A percentile compares a stretch with the other conserved stretches of the same genome.
Conservation (phyloP, 2,113 vertebrate species). For the Myodes glareolus region DNA sequence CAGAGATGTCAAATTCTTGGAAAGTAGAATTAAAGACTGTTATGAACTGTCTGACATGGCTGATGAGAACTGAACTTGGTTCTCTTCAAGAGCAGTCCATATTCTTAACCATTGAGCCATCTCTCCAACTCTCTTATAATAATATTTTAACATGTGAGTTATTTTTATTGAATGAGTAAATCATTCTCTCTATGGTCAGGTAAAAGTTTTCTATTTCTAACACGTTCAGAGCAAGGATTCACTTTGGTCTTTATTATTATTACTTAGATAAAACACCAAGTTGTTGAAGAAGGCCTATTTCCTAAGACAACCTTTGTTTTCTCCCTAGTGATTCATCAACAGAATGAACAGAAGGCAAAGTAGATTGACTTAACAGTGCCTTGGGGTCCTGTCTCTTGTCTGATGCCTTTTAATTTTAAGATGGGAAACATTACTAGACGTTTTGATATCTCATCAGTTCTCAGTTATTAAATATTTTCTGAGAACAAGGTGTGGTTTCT, state of each 20-base stretch:
- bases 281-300: constrained; percentile 7
- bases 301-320: constrained; percentile 21
- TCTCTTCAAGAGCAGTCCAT: background rate
- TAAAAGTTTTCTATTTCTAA: constrained; percentile 29
- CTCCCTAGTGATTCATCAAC: background rate
- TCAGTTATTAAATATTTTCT: constrained; percentile 52
- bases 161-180: constrained; percentile 35
- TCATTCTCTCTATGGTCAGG: constrained; percentile 12
- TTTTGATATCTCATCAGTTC: background rate
- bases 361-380: constrained; percentile 45
- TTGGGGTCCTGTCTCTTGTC: background rate
- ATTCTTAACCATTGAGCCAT: background rate
- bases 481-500: constrained; percentile 62
- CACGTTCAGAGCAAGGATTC: background rate
- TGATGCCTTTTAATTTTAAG: constrained; percentile 64
- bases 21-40: background rate
- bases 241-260: background rate
- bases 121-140: background rate
- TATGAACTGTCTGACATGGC: background rate
- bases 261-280: background rate
- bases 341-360: constrained; percentile 47
- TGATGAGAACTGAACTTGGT: background rate
- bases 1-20: background rate
- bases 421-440: constrained; percentile 62
- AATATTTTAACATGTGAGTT: constrained; percentile 10